These are phyloP conservation scores for Notiomystis cincta DNA, from an alignment of 2,113 vertebrate genomes.

Conservation along the genomic window DNA sequence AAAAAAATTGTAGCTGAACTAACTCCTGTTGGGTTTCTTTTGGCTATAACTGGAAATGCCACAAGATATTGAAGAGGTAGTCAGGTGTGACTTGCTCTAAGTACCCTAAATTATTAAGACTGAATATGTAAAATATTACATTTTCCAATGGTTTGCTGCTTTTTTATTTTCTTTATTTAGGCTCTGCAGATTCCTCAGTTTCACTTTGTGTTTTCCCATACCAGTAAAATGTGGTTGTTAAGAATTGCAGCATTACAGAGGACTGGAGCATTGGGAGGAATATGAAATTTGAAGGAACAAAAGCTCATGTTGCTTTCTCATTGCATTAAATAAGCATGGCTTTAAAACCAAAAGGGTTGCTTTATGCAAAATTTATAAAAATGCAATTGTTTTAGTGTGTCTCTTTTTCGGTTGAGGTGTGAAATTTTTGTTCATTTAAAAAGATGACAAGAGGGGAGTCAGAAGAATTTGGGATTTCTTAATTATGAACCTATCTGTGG, in stretches of 20 bases:
- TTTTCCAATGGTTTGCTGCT: not conserved
- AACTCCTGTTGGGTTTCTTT: not conserved
- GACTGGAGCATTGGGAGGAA: not conserved
- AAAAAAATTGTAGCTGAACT: not conserved
- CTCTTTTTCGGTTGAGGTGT: not conserved
- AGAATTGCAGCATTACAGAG: not conserved
- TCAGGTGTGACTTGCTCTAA: not conserved
- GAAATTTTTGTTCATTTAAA: not conserved
- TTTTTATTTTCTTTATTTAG: not conserved
- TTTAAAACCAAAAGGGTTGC: not conserved
- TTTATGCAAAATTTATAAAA: not conserved
- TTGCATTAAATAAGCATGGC: not conserved
- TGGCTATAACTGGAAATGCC: not conserved
- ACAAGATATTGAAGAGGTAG: not conserved
- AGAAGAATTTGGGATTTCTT: not conserved
- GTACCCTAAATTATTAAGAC: constrained; percentile 13
- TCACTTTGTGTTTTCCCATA: not conserved
- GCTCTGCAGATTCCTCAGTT: not conserved
- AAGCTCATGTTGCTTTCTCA: not conserved
- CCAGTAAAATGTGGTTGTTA: not conserved
- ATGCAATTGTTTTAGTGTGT: not conserved
- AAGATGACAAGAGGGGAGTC: not conserved
- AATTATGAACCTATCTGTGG: not conserved
- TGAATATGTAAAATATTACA: not conserved
- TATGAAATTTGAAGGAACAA: not conserved